Base-by-base conservation (phyloP, 2,113 vertebrate species). In the Benitochromis conjunctus region DNA sequence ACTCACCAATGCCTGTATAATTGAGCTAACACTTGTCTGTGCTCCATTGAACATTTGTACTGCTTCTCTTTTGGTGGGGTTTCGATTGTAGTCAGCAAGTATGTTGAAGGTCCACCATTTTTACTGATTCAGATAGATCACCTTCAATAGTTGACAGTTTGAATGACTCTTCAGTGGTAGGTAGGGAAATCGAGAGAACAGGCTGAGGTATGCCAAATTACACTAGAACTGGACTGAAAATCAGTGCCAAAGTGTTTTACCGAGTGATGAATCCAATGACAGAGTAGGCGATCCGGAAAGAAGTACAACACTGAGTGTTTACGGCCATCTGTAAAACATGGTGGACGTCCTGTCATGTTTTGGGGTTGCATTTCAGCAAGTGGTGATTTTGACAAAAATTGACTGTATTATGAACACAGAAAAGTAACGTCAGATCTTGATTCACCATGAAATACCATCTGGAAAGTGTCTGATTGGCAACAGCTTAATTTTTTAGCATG, bases 21-120 rank as follows among this genome's bases (percentile, higher is more conserved):
- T 46, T 46, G 13, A 46, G 13, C 66, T 71, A 16, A 36, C 60
- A 64, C 31, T 18, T 64, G 6, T 48, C 41, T 71, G 66, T 71
- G 64, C 1, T 69, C 36, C 64, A 43, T 6, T 41, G 64, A 69
- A 7, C 21, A 69, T 43, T 43, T 43, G 64, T 41, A 2, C 12
- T 69, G n/a, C 14, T 69, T 41, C 26, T 69, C 64, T 71, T 71
- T 46, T 71, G 66, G 64, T 71, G 64, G 64, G 21, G 36, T 41
- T 12, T 64, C 2, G 18, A n/a, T 64, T 31, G 36, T 64, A 0
- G 0, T 62, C 58, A 36, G 60, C 60, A 64, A 64, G 60, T 38
- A 38, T 64, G 12, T 43, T 13, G 36, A 69, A 66, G 0, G 6
- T 41, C 21, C 0, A 4, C 43, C 2, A 48, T 48, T 74, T 48